Percentiles rank a stretch among this genome's conserved stretches.
phyloP scores from a whole-genome alignment of 2,113 vertebrate genomes.

The Chaetorhynchus papuensis region DNA sequence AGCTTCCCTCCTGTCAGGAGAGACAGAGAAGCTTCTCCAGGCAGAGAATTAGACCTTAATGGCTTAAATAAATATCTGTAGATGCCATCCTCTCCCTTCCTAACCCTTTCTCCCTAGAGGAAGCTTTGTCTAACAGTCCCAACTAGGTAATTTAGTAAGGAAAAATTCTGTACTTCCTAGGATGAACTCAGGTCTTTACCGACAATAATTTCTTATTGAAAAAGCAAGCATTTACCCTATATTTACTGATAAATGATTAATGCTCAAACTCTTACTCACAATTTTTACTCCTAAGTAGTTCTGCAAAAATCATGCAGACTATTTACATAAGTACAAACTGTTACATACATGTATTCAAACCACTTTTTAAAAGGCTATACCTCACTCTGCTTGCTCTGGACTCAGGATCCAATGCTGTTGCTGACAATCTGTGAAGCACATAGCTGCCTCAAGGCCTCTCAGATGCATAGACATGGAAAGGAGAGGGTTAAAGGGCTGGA shows the following conservation, averaged over 20 bases:
- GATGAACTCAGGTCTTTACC: neutral
- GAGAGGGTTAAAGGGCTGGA: neutral
- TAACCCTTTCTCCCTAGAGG: neutral
- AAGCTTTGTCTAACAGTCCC: neutral
- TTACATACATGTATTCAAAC: neutral
- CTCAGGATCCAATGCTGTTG: neutral
- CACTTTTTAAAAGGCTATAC: neutral
- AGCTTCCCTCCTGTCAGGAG: neutral
- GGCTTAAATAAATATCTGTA: constrained; percentile 40
- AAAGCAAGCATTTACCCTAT: neutral
- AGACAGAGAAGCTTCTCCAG: constrained; percentile 23
- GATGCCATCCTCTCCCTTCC: neutral
- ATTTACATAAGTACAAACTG: neutral
- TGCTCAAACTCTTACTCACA: neutral
- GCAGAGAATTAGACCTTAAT: constrained; percentile 42
- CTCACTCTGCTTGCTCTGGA: neutral
- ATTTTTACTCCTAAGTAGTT: neutral
- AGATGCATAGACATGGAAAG: neutral
- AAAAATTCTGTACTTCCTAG: neutral
- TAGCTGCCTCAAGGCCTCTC: neutral
- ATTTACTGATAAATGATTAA: neutral
- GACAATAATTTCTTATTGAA: neutral
- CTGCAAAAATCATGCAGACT: neutral
- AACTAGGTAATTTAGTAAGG: constrained; percentile 1
- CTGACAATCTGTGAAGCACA: neutral